Evolutionary conservation across 2,113 vertebrate species (phyloP).

Genomic region (Eubucco bourcierii): DNA sequence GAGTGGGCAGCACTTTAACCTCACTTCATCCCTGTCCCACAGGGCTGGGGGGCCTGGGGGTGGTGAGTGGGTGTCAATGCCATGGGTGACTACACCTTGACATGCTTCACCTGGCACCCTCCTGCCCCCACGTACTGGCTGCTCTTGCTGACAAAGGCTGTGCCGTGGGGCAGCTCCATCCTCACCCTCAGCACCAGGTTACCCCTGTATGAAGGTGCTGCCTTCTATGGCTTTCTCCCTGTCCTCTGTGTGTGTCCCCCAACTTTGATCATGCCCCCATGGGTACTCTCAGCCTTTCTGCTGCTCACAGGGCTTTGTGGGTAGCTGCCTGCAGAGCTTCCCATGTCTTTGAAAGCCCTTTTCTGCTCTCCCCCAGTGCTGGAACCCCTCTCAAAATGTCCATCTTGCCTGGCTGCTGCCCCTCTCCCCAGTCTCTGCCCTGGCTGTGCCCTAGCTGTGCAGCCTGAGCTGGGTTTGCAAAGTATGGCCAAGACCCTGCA

Average conservation of each 20-base stretch:
- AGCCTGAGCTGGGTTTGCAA: background rate
- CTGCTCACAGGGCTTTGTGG: background rate
- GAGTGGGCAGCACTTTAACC: background rate
- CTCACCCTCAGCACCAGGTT: background rate
- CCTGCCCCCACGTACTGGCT: background rate
- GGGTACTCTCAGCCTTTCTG: background rate
- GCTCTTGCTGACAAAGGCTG: background rate
- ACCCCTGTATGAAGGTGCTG: background rate
- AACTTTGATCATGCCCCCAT: background rate
- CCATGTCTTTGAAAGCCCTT: background rate
- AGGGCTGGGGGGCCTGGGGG: background rate
- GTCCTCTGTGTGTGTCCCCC: background rate
- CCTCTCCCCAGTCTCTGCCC: background rate
- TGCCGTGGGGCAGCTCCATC: background rate
- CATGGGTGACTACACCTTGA: background rate
- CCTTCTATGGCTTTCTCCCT: background rate
- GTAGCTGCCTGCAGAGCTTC: background rate
- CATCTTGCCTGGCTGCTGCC: accelerated
- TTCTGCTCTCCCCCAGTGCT: background rate
- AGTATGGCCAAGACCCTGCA: accelerated
- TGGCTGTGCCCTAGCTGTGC: background rate
- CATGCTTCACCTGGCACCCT: background rate
- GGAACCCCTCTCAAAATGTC: accelerated
- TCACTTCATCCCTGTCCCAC: accelerated
- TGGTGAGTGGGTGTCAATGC: background rate